Evolutionary conservation across 2,113 vertebrate species (phyloP).

Genomic region (Rousettus leschenaultii): DNA sequence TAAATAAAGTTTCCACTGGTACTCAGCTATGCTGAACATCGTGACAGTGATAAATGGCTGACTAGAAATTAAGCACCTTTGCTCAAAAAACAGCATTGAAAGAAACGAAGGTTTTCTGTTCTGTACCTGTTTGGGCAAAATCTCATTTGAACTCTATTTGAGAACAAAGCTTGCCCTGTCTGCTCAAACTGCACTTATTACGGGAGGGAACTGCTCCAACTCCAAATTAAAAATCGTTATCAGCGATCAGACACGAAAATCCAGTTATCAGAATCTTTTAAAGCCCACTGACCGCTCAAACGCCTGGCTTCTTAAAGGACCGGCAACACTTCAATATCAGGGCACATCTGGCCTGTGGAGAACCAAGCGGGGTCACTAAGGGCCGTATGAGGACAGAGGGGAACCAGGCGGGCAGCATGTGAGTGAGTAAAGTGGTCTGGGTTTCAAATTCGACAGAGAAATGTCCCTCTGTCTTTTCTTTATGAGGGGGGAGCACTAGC

Average conservation of each 20-base stretch:
- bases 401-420: background rate
- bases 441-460: constrained; percentile 10
- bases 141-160: background rate
- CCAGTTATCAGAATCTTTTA: background rate
- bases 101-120: background rate
- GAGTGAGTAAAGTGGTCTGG: background rate
- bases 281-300: background rate
- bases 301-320: constrained; percentile 19
- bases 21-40: background rate
- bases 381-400: background rate
- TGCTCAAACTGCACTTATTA: background rate
- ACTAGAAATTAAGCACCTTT: background rate
- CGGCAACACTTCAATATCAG: background rate
- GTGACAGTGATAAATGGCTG: background rate
- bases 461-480: background rate
- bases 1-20: background rate
- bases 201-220: background rate
- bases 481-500: background rate
- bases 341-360: background rate
- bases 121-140: background rate
- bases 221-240: constrained; percentile 57
- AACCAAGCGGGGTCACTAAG: background rate
- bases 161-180: constrained; percentile 20
- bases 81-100: background rate
- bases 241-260: constrained; percentile 37